Percentiles rank a stretch among this genome's conserved stretches.
Conservation (phyloP, 2,797 vertebrate genomes). For the Cyprinella venusta region DNA sequence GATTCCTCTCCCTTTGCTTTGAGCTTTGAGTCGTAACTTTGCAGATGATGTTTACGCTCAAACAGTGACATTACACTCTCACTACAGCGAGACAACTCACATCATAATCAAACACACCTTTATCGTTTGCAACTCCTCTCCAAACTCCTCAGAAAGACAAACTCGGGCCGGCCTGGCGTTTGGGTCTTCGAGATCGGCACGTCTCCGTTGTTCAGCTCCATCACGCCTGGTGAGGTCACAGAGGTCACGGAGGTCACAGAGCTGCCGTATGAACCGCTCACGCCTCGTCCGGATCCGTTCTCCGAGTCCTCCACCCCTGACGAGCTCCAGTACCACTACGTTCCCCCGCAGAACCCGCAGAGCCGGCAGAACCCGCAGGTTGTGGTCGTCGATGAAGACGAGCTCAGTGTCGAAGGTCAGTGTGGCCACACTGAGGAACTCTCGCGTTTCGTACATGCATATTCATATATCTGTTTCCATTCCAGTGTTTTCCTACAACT, state of each 20-base stretch:
- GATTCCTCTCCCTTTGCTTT: too few relatives aligned
- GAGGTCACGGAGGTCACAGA: conserved; percentile 51
- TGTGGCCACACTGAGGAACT: neutral
- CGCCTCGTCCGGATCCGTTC: neutral
- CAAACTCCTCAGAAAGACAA: conserved; percentile 80
- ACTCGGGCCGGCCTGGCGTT: conserved; percentile 84
- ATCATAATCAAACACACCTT: too few relatives aligned
- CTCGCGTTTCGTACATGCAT: neutral
- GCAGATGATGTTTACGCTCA: too few relatives aligned
- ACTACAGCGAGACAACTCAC: too few relatives aligned
- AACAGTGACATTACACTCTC: too few relatives aligned
- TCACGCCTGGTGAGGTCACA: conserved; percentile 73
- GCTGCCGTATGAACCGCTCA: conserved; percentile 46
- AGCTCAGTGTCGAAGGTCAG: conserved; percentile 89
- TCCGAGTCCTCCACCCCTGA: conserved; percentile 56
- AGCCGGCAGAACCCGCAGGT: conserved; percentile 75
- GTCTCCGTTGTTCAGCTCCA: conserved; percentile 69
- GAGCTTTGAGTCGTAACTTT: too few relatives aligned
- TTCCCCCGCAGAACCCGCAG: conserved; percentile 59
- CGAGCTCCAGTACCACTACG: conserved; percentile 68
- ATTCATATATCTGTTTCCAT: conserved; percentile 14
- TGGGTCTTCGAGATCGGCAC: conserved; percentile 93
- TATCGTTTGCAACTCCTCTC: neutral
- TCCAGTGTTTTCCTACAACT: conserved; percentile 91
- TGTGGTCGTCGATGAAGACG: conserved; percentile 84